phyloP scores from a whole-genome alignment of 2,797 vertebrate genomes.

The Lophotriccus pileatus region DNA sequence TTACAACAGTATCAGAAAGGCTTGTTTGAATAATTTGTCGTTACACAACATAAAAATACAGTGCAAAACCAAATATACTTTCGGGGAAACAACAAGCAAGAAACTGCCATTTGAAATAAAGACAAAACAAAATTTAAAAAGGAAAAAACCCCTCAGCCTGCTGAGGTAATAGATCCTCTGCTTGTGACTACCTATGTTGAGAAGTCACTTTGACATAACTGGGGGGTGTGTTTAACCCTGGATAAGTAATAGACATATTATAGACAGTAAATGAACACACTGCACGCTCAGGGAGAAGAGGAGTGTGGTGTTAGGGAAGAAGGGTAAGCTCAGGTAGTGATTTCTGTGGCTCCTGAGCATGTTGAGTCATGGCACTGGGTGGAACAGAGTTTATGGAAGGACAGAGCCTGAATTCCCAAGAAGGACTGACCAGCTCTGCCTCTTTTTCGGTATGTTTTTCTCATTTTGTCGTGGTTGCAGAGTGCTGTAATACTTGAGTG shows the following conservation, averaged over 20 bases:
- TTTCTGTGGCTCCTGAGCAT: background rate
- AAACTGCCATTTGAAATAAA: background rate
- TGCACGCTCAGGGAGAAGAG: background rate
- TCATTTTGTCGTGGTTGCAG: background rate
- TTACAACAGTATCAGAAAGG: background rate
- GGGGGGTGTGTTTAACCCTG: background rate
- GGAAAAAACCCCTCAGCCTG: rapidly evolving
- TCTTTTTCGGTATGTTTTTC: background rate
- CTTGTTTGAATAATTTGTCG: background rate
- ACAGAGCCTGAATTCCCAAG: background rate
- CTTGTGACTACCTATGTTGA: background rate
- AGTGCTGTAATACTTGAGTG: background rate
- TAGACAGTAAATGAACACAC: background rate
- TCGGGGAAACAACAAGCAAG: background rate
- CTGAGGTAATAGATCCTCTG: background rate
- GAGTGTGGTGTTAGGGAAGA: background rate
- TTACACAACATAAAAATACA: background rate
- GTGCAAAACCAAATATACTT: background rate
- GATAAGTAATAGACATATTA: background rate
- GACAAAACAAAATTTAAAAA: background rate
- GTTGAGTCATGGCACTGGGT: background rate
- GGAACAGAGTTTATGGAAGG: background rate
- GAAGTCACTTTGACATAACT: background rate
- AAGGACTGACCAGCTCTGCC: background rate
- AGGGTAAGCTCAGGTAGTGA: background rate